Evolutionary conservation across 2,113 vertebrate genomes (phyloP), one percentile per base, ranked within the genome.

Genomic region (Odontesthes bonariensis): DNA sequence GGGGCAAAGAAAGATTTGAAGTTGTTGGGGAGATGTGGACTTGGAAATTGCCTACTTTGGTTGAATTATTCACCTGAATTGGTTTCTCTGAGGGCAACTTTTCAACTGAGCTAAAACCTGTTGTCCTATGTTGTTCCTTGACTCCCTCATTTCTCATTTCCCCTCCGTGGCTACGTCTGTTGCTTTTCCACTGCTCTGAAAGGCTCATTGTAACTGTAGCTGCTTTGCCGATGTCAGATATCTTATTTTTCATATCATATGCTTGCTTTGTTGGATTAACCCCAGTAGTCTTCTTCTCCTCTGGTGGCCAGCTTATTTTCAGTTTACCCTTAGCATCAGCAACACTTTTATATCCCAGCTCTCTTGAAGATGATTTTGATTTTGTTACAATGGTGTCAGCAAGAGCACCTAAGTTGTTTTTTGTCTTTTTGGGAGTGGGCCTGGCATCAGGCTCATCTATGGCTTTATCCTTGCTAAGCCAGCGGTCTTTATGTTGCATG

Each of bases 401-500:
- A 23, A 75, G 54, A 4, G 19, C 31, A 8, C 58, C 77, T 32
- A 42, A 0, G 11, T 77, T 62, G 38, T 51, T 44, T 84, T 89
- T 90, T 31, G 51, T 51, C 9, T 19, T 42, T 75, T 87, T 87
- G 27, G 52, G 23, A 12, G 23, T 65, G 44, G 69, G 40, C 17
- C 49, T 81, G 1, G 44, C 31, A 22, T 91, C 84, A n/a, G 77
- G 63, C 27, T 92, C 84, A 75, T 91, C 77, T 23, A 14, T 49
- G 17, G 44, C 79, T 70, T 78, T 70, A 51, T 77, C 69, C 79
- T 90, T 94, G 59, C 64, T 75, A 75, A 93, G 77, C 93, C 93
- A 94, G n/a, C 23, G 91, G 67, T 95, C 90, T 89, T 94, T 95
- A 74, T 94, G 93, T 59, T 94, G 94, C 60, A 53, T 89, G 81